Evolutionary conservation across 2,113 vertebrate genomes (phyloP).

Genomic region (Acrocephalus arundinaceus): DNA sequence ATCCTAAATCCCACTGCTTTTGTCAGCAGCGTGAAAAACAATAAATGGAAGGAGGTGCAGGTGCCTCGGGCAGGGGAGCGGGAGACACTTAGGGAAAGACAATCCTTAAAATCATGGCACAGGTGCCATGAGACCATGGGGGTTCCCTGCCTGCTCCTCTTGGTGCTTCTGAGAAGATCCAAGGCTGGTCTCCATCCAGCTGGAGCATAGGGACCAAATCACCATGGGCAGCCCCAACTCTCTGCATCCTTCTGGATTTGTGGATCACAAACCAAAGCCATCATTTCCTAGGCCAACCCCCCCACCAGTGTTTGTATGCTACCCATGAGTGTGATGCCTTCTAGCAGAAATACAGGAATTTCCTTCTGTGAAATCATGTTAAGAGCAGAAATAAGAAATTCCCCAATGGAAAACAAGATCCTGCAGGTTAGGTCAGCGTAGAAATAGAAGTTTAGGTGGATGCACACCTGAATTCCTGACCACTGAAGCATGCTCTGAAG

Average conservation of each 20-base stretch:
- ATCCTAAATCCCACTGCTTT: background rate
- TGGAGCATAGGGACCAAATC: background rate
- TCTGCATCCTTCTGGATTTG: background rate
- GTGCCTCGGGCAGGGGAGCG: background rate
- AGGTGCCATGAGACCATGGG: fast-evolving
- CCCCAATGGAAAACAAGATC: background rate
- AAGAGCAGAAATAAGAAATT: background rate
- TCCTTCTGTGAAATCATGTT: background rate
- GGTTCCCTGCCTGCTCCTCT: background rate
- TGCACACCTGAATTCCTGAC: background rate
- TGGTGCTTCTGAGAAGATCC: background rate
- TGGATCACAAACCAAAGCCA: background rate
- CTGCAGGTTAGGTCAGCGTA: background rate
- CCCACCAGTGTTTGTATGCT: background rate
- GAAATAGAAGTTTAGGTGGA: background rate
- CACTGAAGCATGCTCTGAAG: background rate
- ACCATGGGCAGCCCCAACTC: background rate
- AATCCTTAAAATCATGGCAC: background rate
- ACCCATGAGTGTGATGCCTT: background rate
- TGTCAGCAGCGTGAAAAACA: background rate
- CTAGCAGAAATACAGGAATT: background rate
- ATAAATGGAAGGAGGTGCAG: background rate
- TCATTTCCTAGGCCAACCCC: background rate
- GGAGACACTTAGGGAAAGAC: background rate
- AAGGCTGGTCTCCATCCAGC: background rate